Evolutionary conservation across 2,797 vertebrate species (phyloP).

Genomic region (Sebastes vulpes): DNA sequence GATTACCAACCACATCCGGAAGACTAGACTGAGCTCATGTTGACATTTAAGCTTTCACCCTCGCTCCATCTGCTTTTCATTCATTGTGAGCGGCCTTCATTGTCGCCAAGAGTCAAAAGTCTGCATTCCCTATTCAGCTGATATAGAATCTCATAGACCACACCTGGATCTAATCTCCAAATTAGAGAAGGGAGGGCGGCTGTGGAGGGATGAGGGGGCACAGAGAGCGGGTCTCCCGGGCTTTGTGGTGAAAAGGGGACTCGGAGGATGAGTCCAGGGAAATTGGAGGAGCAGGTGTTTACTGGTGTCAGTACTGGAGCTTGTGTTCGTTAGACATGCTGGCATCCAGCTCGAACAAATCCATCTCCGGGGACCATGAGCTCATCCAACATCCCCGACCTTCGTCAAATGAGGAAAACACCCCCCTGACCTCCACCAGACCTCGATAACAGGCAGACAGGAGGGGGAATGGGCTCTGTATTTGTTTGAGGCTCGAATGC

Average conservation of each 20-base stretch:
- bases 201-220: constrained; percentile 19
- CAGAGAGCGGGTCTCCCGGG: constrained; percentile 22
- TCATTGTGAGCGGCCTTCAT: constrained; percentile 51
- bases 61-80: constrained; percentile 74
- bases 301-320: constrained; percentile 33
- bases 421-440: constrained; percentile 24
- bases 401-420: constrained; percentile 54
- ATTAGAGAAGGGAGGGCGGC: constrained; percentile 8
- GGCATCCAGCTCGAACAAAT: constrained; percentile 52
- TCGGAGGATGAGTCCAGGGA: constrained; percentile 33
- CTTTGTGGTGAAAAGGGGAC: constrained; percentile 26
- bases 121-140: constrained; percentile 53
- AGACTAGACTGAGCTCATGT: constrained; percentile 71
- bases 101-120: constrained; percentile 47
- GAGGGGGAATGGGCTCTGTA: neutral
- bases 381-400: constrained; percentile 43
- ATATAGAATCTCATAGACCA: constrained; percentile 40
- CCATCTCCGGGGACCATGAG: constrained; percentile 54
- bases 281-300: constrained; percentile 67
- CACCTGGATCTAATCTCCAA: constrained; percentile 76
- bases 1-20: constrained; percentile 75
- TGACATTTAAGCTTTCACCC: constrained; percentile 66
- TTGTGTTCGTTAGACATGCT: constrained; percentile 24
- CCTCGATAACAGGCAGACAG: constrained; percentile 37
- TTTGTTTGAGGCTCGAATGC: constrained; percentile 28